Evolutionary conservation across 2,888 invertebrate species (phyloP), one percentile per base, ranked within the genome.

Genomic region (Erebia aethiops): DNA sequence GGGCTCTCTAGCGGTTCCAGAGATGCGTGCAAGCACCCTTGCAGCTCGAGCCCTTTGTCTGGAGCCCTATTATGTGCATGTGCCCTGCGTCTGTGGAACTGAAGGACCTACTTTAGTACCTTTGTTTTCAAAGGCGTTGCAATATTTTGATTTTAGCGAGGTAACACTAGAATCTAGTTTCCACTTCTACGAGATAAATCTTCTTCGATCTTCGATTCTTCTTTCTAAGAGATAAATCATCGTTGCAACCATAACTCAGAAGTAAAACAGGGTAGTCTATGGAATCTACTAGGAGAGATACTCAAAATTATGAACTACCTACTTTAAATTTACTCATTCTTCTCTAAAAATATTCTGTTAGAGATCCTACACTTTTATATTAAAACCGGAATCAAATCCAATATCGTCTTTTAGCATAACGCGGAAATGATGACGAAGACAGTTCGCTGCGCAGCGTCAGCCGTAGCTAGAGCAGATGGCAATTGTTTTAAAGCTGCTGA

Each of bases 21-120:
- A 93, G 77, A 91, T 92, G 92, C 84, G 92, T 5, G 91, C 93
- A 13, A 92, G 90, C 73, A 91, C 91, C 0, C 77, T 92, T 1
- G 92, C 92, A 0, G 92, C 92, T 3, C 83, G 87, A 0, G 90
- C 89, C 0, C 82, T 92, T 2, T 82, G 86, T 65, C 83, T 92
- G 2, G 92, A 92, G 69, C 92, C 92, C 0, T 77, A 84, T 18
- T 90, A 87, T 75, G 89, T 90, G 1, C 83, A 90, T 58, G 91
- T 93, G 10, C 92, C 92, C 0, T 91, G 91, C 76, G 87, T 92
- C 1, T 91, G 91, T 0, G 92, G 92, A 63, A 89, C 91, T 8
- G 92, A 92, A 71, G 92, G 92, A 8, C 80, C 83, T 0, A 76
- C 91, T 3, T 78, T 93, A 18, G 92, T 93, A 54, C 92, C 92